A percentile compares a stretch with the other conserved stretches of the same genome.
phyloP scores from a whole-genome alignment of 2,888 invertebrate species.

The Orgyia antiqua region DNA sequence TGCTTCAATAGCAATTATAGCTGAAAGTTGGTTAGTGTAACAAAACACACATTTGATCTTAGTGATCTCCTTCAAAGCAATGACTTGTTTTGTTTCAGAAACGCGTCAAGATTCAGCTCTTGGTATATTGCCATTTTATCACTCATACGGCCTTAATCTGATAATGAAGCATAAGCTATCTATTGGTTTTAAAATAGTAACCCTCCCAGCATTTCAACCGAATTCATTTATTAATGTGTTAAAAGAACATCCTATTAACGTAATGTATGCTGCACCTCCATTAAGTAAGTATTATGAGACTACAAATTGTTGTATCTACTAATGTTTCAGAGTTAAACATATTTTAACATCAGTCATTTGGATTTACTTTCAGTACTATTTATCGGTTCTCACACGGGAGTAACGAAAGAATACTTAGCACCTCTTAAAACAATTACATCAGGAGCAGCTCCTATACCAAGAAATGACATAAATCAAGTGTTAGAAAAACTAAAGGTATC shows the following conservation, averaged over 20 bases:
- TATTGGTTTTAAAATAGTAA: conserved; percentile 80
- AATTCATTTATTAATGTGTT: conserved; percentile 81
- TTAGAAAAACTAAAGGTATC: conserved; percentile 56
- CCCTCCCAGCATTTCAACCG: conserved; percentile 85
- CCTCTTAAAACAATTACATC: conserved; percentile 68
- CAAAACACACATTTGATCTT: too few relatives aligned
- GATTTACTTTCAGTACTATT: conserved; percentile 75
- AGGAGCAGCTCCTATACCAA: conserved; percentile 84
- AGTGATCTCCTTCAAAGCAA: too few relatives aligned
- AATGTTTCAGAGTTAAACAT: too few relatives aligned
- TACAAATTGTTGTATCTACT: too few relatives aligned
- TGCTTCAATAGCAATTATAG: too few relatives aligned
- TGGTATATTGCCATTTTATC: conserved; percentile 85
- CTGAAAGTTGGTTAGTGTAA: too few relatives aligned
- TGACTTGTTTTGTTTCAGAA: conserved; percentile 42
- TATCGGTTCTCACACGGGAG: conserved; percentile 80
- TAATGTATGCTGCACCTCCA: conserved; percentile 85
- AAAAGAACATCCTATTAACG: conserved; percentile 76
- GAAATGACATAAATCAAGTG: conserved; percentile 71
- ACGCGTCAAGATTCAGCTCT: conserved; percentile 77
- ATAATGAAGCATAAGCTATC: conserved; percentile 76
- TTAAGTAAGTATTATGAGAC: conserved; percentile 67
- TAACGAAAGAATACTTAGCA: conserved; percentile 76
- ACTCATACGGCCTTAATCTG: conserved; percentile 84
- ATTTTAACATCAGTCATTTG: background rate